A percentile compares a stretch with the other conserved stretches of the same genome.
Conservation (phyloP, 2,888 invertebrate species). For the Melieria omissa region DNA sequence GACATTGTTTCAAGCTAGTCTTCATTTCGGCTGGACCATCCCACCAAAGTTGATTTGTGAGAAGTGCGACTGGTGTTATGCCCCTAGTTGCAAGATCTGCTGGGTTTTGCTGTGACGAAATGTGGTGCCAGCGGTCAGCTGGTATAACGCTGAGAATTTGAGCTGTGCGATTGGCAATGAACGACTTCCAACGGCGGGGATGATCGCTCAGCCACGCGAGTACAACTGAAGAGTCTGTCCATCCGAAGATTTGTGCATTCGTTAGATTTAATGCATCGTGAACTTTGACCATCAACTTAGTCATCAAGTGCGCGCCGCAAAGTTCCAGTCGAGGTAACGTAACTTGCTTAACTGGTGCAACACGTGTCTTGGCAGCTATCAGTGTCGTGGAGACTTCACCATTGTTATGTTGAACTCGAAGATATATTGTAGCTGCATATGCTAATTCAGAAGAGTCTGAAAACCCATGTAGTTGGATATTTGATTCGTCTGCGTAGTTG, state of each 20-base stretch:
- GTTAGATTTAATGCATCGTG: not conserved
- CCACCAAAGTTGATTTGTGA: conserved; percentile 22
- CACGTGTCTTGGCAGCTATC: conserved; percentile 19
- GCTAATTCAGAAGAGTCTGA: conserved; percentile 47
- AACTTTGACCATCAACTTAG: conserved; percentile 9
- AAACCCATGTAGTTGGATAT: conserved; percentile 47
- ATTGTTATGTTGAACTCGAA: conserved; percentile 17
- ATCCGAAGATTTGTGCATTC: conserved; percentile 8
- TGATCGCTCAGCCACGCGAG: conserved; percentile 29
- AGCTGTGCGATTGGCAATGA: conserved; percentile 28
- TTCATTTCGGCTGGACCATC: conserved; percentile 7
- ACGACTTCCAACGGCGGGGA: conserved; percentile 20
- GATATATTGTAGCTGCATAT: conserved; percentile 47
- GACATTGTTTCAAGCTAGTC: no score
- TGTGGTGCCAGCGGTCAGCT: conserved; percentile 23
- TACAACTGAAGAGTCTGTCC: conserved; percentile 38
- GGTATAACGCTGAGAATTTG: conserved; percentile 24
- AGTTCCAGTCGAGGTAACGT: conserved; percentile 32
- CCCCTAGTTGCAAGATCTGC: conserved; percentile 29
- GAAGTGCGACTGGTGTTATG: conserved; percentile 12
- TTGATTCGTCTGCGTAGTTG: conserved; percentile 42
- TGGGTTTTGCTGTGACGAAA: conserved; percentile 28
- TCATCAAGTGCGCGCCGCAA: conserved; percentile 20
- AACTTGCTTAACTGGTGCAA: conserved; percentile 33
- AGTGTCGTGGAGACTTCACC: not conserved